Conservation (phyloP, 1,140 invertebrate genomes). For the Drosophila sp. region DNA sequence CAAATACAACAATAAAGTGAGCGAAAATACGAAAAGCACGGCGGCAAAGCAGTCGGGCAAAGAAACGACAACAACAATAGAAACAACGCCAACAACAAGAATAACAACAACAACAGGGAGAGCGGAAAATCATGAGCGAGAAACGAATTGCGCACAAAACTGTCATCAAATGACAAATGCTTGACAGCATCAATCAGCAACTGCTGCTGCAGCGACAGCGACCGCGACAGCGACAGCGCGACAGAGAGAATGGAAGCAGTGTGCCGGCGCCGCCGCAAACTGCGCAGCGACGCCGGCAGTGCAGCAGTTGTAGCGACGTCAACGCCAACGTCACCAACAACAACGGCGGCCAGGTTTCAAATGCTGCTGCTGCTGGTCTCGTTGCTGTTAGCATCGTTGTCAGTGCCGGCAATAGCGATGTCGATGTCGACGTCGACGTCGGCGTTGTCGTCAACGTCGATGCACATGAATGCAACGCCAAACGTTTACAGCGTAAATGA, state of each 20-base stretch:
- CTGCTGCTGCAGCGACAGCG: constrained; percentile 44
- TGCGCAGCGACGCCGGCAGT: constrained; percentile 54
- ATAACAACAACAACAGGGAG: constrained; percentile 26
- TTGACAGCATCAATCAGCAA: constrained; percentile 84
- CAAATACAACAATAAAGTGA: constrained; percentile 46
- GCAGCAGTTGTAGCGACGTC: constrained; percentile 29
- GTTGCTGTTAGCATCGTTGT: constrained; percentile 53
- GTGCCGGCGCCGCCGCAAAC: constrained; percentile 53
- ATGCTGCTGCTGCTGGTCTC: constrained; percentile 43
- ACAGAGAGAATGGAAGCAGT: constrained; percentile 57
- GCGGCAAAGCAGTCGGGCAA: constrained; percentile 21
- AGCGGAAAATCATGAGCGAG: constrained; percentile 77
- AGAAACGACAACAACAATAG: constrained; percentile 10
- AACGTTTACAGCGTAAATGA: constrained; percentile 19
- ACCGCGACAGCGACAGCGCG: constrained; percentile 25
- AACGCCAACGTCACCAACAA: constrained; percentile 16
- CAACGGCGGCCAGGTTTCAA: constrained; percentile 29
- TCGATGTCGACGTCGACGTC: constrained; percentile 19
- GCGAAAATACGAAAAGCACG: constrained; percentile 41
- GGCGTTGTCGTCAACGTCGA: constrained; percentile 17
- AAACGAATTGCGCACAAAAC: constrained; percentile 84
- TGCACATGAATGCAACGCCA: constrained; percentile 25
- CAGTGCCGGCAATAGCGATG: constrained; percentile 54
- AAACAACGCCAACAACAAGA: constrained; percentile 20
- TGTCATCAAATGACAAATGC: constrained; percentile 85